phyloP scores from a whole-genome alignment of 2,797 vertebrate species.

The Chrysocyon brachyurus region DNA sequence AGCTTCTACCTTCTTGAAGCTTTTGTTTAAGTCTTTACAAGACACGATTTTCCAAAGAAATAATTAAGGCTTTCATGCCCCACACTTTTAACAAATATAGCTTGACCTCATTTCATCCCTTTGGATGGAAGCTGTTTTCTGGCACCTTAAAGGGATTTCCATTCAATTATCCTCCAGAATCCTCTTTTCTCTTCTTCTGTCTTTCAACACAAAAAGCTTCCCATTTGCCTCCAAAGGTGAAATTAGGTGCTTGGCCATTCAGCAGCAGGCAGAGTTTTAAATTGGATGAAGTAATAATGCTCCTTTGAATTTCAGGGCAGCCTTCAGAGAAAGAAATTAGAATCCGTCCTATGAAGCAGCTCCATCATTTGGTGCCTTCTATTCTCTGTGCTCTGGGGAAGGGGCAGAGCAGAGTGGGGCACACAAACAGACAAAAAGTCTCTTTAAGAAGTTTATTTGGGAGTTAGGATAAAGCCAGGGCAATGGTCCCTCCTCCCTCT shows the following conservation, averaged over 20 bases:
- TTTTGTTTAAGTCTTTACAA: slow-evolving; percentile 87
- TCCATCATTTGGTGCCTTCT: not conserved
- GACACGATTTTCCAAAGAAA: slow-evolving; percentile 84
- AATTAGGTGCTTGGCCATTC: slow-evolving; percentile 81
- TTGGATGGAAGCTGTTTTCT: slow-evolving; percentile 77
- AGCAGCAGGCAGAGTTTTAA: slow-evolving; percentile 78
- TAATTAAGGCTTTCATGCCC: slow-evolving; percentile 87
- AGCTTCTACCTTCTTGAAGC: slow-evolving; percentile 82
- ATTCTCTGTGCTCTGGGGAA: not conserved
- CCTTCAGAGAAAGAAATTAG: slow-evolving; percentile 78
- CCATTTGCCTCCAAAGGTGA: slow-evolving; percentile 82
- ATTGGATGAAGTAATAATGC: slow-evolving; percentile 79
- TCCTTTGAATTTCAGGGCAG: slow-evolving; percentile 78
- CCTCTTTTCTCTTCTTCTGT: slow-evolving; percentile 80
- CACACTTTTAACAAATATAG: slow-evolving; percentile 83
- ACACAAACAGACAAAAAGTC: slow-evolving; percentile 50
- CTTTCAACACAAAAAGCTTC: slow-evolving; percentile 79
- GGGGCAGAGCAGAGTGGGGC: not conserved
- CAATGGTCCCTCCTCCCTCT: not conserved
- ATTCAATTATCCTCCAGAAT: slow-evolving; percentile 83
- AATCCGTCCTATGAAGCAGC: not conserved
- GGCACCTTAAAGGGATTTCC: slow-evolving; percentile 85
- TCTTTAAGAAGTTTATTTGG: slow-evolving; percentile 17
- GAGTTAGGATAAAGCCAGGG: slow-evolving; percentile 26
- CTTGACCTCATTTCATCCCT: slow-evolving; percentile 83